phyloP scores from a whole-genome alignment of 2,113 vertebrate genomes.

The Alces alces region DNA sequence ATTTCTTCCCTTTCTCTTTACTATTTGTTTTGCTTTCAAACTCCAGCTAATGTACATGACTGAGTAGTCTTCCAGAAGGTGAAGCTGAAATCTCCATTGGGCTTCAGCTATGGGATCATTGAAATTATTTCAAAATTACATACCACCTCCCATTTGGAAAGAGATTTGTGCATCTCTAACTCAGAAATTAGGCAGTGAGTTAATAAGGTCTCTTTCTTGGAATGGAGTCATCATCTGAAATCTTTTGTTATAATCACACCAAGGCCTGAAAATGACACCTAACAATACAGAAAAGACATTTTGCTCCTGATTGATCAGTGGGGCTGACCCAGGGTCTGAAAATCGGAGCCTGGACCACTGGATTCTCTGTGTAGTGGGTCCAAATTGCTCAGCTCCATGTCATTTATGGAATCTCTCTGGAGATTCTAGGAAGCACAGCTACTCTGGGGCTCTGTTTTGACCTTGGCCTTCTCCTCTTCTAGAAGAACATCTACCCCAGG shows the following conservation, averaged over 20 bases:
- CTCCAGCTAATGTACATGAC: neutral
- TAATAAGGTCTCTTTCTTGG: neutral
- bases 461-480: neutral
- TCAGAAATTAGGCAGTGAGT: neutral
- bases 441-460: conserved; percentile 4
- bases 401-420: neutral
- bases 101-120: neutral
- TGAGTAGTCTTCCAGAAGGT: conserved; percentile 27
- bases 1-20: conserved; percentile 70
- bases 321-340: neutral
- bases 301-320: neutral
- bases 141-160: neutral
- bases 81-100: neutral
- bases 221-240: neutral
- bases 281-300: neutral
- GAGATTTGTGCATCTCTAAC: neutral
- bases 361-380: neutral
- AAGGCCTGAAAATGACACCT: neutral
- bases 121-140: neutral
- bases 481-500: neutral
- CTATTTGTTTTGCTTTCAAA: conserved; percentile 57
- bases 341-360: neutral
- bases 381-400: neutral
- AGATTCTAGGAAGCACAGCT: neutral
- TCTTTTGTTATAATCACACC: neutral